Evolutionary conservation across 2,797 vertebrate genomes (phyloP).

Genomic region (Potorous gilbertii): DNA sequence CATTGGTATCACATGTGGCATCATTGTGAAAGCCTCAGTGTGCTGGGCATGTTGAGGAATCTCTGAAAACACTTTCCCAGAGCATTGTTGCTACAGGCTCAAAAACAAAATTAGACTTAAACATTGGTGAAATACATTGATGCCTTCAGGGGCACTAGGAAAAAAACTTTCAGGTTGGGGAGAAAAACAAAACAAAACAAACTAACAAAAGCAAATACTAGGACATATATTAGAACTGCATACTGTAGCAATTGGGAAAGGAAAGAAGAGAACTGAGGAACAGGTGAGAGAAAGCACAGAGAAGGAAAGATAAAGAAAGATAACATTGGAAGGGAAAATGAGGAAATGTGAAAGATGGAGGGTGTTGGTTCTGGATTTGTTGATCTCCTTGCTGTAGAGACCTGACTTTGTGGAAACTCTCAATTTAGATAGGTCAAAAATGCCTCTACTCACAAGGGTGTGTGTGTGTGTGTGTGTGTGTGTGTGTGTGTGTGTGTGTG

Average conservation of each 20-base stretch:
- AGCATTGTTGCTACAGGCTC: background rate
- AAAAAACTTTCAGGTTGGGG: background rate
- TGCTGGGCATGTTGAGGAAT: slow-evolving; percentile 25
- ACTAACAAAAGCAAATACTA: background rate
- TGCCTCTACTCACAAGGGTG: background rate
- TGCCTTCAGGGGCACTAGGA: background rate
- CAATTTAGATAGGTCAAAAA: background rate
- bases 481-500: background rate
- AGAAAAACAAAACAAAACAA: background rate
- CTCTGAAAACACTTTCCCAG: slow-evolving; percentile 1
- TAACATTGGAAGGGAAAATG: background rate
- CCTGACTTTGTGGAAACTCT: background rate
- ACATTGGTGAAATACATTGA: background rate
- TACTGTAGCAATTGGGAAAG: background rate
- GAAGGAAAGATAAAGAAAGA: background rate
- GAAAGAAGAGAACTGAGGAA: background rate
- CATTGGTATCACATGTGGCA: slow-evolving; percentile 37
- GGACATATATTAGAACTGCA: background rate
- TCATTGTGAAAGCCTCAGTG: slow-evolving; percentile 33
- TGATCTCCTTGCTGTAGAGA: background rate
- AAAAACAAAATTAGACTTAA: background rate
- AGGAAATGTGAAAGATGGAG: background rate
- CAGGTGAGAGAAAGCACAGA: background rate
- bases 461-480: background rate
- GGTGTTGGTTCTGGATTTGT: background rate